Percentiles rank a stretch among this genome's conserved stretches.
Evolutionary conservation across 2,797 vertebrate genomes (phyloP).

Genomic region (Tangara arthus): DNA sequence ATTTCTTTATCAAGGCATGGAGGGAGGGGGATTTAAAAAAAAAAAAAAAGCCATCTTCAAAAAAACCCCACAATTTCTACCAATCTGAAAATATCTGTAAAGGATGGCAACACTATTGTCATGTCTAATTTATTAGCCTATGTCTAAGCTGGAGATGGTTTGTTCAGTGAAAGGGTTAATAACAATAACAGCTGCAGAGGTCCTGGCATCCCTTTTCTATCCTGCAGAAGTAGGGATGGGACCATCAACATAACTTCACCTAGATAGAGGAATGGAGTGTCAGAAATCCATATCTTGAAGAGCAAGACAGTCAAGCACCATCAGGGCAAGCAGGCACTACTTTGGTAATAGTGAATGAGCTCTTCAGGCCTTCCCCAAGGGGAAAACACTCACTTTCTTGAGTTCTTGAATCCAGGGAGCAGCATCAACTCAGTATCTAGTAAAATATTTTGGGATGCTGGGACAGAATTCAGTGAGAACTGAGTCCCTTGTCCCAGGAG

Average conservation of each 20-base stretch:
- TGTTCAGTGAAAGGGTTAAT: background rate
- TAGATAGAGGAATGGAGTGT: background rate
- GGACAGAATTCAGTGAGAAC: background rate
- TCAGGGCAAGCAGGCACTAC: background rate
- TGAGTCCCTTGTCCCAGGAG: background rate
- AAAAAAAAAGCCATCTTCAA: background rate
- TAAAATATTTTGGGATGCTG: background rate
- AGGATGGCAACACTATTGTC: background rate
- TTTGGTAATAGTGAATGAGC: background rate
- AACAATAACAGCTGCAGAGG: background rate
- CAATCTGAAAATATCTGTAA: background rate
- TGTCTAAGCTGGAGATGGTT: background rate
- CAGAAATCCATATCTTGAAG: background rate
- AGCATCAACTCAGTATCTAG: background rate
- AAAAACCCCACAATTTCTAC: background rate
- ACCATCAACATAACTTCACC: background rate
- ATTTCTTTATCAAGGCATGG: background rate
- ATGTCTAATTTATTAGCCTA: background rate
- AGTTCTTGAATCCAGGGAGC: background rate
- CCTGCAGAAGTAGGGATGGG: background rate
- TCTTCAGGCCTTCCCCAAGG: background rate
- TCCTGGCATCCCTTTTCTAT: background rate
- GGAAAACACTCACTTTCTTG: background rate
- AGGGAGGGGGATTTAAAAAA: background rate
- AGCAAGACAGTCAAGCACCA: background rate